These are phyloP conservation scores for Ctenosaura bakeri DNA, from an alignment of 2,797 vertebrate genomes.

Conservation along the genomic window DNA sequence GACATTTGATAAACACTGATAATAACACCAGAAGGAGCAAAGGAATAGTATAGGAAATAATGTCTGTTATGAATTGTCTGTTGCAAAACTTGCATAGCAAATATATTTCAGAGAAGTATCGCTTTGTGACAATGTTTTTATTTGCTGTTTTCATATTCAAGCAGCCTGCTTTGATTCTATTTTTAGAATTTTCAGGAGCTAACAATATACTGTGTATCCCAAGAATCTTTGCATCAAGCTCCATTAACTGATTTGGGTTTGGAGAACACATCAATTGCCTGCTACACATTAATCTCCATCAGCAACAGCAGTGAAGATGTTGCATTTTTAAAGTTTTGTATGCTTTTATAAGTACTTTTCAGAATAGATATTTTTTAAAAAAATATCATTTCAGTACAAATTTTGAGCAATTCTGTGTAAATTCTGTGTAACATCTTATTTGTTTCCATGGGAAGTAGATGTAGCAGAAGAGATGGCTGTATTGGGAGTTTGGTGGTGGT, in stretches of 20 bases:
- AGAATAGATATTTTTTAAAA: not conserved
- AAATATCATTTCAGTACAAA: not conserved
- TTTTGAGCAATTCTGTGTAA: not conserved
- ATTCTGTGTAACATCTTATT: too few species aligned
- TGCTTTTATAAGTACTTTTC: not conserved
- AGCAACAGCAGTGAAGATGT: not conserved
- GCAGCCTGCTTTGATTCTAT: not conserved
- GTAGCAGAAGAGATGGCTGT: not conserved
- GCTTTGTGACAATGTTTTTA: not conserved
- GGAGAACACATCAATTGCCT: not conserved
- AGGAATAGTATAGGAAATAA: not conserved
- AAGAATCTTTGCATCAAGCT: not conserved
- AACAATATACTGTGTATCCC: not conserved
- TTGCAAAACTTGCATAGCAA: not conserved
- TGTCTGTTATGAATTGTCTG: not conserved
- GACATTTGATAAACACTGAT: not conserved
- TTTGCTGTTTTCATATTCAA: conserved; percentile 5
- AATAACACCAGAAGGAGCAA: not conserved
- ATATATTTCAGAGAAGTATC: not conserved
- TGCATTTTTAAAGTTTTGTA: not conserved
- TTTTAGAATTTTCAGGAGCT: conserved; percentile 14
- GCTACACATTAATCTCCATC: not conserved
- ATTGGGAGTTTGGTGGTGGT: not conserved
- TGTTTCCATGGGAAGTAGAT: not conserved
- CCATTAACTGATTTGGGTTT: not conserved